Evolutionary conservation across 2,113 vertebrate genomes (phyloP), one percentile per base, ranked within the genome.

Genomic region (Delphinapterus leucas): DNA sequence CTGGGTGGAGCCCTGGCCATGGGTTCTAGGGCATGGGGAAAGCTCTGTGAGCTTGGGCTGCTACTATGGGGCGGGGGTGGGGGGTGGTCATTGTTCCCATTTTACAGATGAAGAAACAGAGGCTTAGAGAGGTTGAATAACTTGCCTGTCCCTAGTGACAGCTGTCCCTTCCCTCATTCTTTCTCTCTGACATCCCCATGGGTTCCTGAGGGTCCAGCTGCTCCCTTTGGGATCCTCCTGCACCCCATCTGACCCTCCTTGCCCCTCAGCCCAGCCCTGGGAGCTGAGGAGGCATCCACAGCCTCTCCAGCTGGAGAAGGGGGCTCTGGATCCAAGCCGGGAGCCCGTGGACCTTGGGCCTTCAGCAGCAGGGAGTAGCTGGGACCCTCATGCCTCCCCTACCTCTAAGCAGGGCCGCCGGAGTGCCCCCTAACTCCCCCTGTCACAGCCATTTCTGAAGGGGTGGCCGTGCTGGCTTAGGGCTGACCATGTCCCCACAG

Each of bases 401-500:
- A n/a, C 33, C 63, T 47, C 10, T 14, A 6, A 33, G 13, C 28
- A 14, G 47, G 67, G 28, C 25, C 38, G 8, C 26, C 4, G 9
- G 38, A 41, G 4, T 8, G 55, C 8, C 36, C 76, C 9, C 25
- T 8, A 26, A 3, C 2, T 0, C 0, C 25, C 2, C 20, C 12
- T 0, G 9, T 26, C 36, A 0, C 44, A 0, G 13, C 83, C 25
- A 4, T 55, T 55, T 79, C 67, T n/a, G 55, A 8, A 5, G 36
- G 55, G 26, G 8, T 5, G 12, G 41, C 44, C 0, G 0, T 44
- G 70, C 18, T 28, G 61, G 31, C 91, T 88, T 6, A 33, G 55
- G 71, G 14, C 14, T 41, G 25, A 31, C 36, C 13, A 0, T 96
- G 31, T 97, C 77, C 87, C 76, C 6, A 0, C 98, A 99, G 99